Percentiles rank a stretch among this genome's conserved stretches.
Evolutionary conservation across 2,888 invertebrate species (phyloP).

Genomic region (Meteorus cinctellus): DNA sequence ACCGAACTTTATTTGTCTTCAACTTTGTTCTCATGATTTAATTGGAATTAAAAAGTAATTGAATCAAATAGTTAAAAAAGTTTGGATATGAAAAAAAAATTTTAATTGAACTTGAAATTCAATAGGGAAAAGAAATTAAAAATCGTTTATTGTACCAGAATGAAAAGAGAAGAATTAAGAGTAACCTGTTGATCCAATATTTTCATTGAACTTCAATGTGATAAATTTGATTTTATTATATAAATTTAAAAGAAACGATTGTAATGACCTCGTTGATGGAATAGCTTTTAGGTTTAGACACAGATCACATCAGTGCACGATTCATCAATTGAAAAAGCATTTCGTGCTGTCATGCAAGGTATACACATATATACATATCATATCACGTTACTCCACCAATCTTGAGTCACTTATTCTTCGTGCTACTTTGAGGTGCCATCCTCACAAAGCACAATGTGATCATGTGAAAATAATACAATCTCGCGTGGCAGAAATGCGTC

Average conservation of each 20-base stretch:
- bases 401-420: conserved; percentile 39
- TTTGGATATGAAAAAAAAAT: not conserved
- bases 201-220: conserved; percentile 1
- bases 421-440: conserved; percentile 23
- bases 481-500: conserved; percentile 26
- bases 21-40: not conserved
- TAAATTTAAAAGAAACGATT: not conserved
- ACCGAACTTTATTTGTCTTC: not conserved
- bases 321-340: conserved; percentile 35
- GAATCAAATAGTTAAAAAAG: not conserved
- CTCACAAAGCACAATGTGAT: not conserved
- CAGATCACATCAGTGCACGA: conserved; percentile 13
- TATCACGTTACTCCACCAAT: conserved; percentile 42
- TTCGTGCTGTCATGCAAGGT: conserved; percentile 42
- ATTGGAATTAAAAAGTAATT: not conserved
- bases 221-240: conserved; percentile 33
- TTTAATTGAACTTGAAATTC: not conserved
- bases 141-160: not conserved
- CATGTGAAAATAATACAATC: conserved; percentile 1
- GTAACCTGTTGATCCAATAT: conserved; percentile 30
- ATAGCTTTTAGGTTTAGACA: conserved; percentile 21
- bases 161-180: not conserved
- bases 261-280: conserved; percentile 41
- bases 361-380: not conserved
- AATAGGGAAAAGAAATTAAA: too few relatives aligned